phyloP scores from a whole-genome alignment of 2,888 invertebrate genomes.

The Cartodere bifasciata region DNA sequence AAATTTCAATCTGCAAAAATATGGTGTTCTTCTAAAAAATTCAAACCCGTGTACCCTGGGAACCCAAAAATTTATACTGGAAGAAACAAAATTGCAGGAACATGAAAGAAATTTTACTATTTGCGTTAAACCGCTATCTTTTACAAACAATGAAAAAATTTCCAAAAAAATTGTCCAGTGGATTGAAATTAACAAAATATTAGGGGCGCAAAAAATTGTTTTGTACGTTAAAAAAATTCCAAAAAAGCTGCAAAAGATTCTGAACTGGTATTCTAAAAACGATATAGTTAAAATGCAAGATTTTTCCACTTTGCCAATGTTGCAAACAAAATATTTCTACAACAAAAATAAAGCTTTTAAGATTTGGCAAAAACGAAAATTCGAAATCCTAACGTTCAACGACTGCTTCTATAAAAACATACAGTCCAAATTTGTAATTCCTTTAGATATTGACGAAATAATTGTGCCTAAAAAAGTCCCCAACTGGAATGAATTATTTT shows the following conservation, averaged over 20 bases:
- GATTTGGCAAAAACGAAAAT: slow-evolving; percentile 56
- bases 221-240: slow-evolving; percentile 51
- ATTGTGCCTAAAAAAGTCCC: slow-evolving; percentile 49
- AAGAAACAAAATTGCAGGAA: slow-evolving; percentile 12
- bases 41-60: slow-evolving; percentile 36
- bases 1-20: slow-evolving; percentile 32
- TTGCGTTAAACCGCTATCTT: slow-evolving; percentile 61
- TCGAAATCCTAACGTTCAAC: slow-evolving; percentile 65
- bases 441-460: slow-evolving; percentile 63
- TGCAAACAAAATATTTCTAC: neutral
- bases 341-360: slow-evolving; percentile 5
- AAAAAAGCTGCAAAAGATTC: slow-evolving; percentile 39
- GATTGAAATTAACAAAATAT: slow-evolving; percentile 52
- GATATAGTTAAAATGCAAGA: slow-evolving; percentile 10
- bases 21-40: slow-evolving; percentile 40
- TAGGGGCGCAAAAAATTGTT: slow-evolving; percentile 54
- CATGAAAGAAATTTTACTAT: slow-evolving; percentile 37
- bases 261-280: slow-evolving; percentile 40
- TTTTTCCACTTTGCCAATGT: slow-evolving; percentile 9
- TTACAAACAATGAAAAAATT: slow-evolving; percentile 46
- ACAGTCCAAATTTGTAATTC: slow-evolving; percentile 49
- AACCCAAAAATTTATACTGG: slow-evolving; percentile 23
- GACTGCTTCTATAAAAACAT: slow-evolving; percentile 66
- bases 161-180: slow-evolving; percentile 53
- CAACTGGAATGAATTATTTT: slow-evolving; percentile 47